Percentiles rank a stretch among this genome's conserved stretches.
Evolutionary conservation across 2,888 invertebrate genomes (phyloP).

Genomic region (Apantesis nais): DNA sequence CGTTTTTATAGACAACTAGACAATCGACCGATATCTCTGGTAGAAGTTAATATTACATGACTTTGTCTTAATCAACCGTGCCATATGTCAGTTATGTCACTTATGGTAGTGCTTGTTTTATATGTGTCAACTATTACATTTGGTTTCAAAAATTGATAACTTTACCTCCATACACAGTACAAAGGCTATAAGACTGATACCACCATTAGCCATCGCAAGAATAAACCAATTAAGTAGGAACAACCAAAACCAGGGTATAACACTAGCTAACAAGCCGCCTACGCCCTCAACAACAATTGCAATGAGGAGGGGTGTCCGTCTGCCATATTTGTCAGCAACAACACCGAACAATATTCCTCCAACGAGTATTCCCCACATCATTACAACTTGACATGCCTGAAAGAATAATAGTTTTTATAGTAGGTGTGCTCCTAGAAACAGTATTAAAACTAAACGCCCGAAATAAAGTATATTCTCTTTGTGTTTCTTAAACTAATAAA

Average conservation of each 20-base stretch:
- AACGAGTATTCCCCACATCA: constrained; percentile 88
- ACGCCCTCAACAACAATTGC: constrained; percentile 84
- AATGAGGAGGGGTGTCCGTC: constrained; percentile 84
- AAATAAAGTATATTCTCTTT: too few species aligned
- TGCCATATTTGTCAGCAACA: constrained; percentile 87
- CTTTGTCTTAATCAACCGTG: too few species aligned
- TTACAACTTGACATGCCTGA: constrained; percentile 84
- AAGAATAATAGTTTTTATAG: constrained; percentile 12
- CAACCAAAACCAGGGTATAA: constrained; percentile 80
- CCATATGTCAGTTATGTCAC: not conserved
- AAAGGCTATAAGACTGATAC: constrained; percentile 88
- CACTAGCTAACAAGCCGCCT: constrained; percentile 81
- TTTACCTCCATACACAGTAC: constrained; percentile 87
- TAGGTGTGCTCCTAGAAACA: not conserved
- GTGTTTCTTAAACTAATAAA: too few species aligned
- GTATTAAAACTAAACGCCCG: too few species aligned
- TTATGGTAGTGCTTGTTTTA: too few species aligned
- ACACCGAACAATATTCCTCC: constrained; percentile 87
- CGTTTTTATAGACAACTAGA: too few species aligned
- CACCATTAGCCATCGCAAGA: constrained; percentile 86
- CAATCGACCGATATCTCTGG: not conserved
- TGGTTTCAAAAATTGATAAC: not conserved
- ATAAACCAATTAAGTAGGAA: constrained; percentile 85
- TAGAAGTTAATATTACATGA: not conserved
- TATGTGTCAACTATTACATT: not conserved